These are phyloP conservation scores for Mycteria americana DNA, from an alignment of 2,797 vertebrate species.

Conservation along the genomic window DNA sequence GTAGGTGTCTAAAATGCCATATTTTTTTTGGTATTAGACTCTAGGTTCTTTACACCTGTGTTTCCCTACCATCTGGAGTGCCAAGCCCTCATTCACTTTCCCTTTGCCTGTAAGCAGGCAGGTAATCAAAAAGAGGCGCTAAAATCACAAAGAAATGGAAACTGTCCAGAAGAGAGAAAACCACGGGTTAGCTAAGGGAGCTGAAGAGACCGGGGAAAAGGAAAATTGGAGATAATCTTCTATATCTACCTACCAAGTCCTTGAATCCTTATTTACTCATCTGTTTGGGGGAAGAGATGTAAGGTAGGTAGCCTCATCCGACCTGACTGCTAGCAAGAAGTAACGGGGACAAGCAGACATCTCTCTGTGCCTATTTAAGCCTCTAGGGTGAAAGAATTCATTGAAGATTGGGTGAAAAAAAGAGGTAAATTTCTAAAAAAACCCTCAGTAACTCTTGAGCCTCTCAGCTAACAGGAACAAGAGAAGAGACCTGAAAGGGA, in stretches of 20 bases:
- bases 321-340: background rate
- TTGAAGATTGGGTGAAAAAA: background rate
- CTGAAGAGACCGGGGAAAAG: background rate
- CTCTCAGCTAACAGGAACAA: background rate
- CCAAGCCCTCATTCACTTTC: background rate
- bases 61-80: background rate
- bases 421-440: background rate
- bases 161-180: background rate
- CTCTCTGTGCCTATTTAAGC: background rate
- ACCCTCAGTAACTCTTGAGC: rapidly evolving
- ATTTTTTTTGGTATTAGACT: background rate
- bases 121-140: background rate
- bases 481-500: background rate
- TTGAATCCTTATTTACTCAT: background rate
- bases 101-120: background rate
- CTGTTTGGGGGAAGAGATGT: background rate
- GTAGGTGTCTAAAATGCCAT: background rate
- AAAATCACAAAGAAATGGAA: background rate
- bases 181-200: background rate
- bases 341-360: background rate
- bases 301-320: background rate
- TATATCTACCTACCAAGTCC: background rate
- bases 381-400: background rate
- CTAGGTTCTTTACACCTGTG: background rate
- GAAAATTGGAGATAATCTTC: background rate